Evolutionary conservation across 2,888 invertebrate species (phyloP).

Genomic region (Conops quadrifasciatus): DNA sequence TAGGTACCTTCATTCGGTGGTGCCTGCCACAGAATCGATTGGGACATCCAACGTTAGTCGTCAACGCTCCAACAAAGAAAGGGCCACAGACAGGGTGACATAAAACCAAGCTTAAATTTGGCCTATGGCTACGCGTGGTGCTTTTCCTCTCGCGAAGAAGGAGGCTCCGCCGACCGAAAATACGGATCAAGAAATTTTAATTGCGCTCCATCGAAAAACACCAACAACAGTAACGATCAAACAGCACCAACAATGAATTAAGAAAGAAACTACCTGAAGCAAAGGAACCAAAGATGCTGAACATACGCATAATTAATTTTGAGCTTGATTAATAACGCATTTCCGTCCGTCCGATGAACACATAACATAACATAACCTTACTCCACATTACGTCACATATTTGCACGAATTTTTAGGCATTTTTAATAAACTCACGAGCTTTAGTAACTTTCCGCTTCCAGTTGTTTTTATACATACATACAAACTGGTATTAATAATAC

Average conservation of each 20-base stretch:
- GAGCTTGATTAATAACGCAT: conserved; percentile 52
- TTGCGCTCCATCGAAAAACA: conserved; percentile 1
- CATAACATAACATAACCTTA: not conserved
- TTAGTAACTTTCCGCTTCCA: conserved; percentile 17
- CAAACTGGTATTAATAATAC: conserved; percentile 45
- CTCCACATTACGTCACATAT: conserved; percentile 45
- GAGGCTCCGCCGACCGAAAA: too few relatives aligned
- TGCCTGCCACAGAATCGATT: too few relatives aligned
- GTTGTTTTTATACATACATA: conserved; percentile 34
- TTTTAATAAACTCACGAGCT: conserved; percentile 42
- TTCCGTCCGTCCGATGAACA: not conserved
- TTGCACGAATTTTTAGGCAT: conserved; percentile 45
- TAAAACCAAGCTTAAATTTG: too few relatives aligned
- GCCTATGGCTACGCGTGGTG: too few relatives aligned
- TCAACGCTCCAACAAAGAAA: too few relatives aligned
- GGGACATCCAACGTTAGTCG: too few relatives aligned
- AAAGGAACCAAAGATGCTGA: not conserved
- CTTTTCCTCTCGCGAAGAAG: too few relatives aligned
- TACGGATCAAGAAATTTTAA: too few relatives aligned
- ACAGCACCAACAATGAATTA: not conserved
- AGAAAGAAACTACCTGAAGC: not conserved
- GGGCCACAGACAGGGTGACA: too few relatives aligned
- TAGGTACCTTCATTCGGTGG: too few relatives aligned
- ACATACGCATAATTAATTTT: conserved; percentile 51
- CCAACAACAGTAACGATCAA: conserved; percentile 26